Conservation (phyloP, 2,888 invertebrate genomes). For the Conchocele bisecta region DNA sequence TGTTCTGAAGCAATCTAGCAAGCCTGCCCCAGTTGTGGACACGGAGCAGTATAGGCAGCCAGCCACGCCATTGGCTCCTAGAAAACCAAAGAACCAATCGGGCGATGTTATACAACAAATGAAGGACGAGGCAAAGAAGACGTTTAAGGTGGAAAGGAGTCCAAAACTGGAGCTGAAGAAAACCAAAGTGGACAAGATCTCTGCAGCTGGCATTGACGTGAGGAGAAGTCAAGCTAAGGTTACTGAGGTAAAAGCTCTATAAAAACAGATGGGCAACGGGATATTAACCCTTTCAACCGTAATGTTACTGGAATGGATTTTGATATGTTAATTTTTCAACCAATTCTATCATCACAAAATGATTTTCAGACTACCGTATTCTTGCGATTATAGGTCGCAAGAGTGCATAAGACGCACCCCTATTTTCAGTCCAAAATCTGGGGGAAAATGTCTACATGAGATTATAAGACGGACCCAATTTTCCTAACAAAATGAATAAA, state of each 20-base stretch:
- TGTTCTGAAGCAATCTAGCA: constrained; percentile 20
- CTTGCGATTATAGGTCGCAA: too few species aligned
- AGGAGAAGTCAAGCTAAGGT: constrained; percentile 22
- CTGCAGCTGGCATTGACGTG: constrained; percentile 37
- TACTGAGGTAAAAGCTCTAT: constrained; percentile 45
- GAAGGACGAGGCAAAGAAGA: constrained; percentile 30
- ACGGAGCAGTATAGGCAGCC: constrained; percentile 59
- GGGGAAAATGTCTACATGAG: too few species aligned
- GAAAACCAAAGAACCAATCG: constrained; percentile 54
- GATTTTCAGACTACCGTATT: too few species aligned
- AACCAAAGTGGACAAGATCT: constrained; percentile 32
- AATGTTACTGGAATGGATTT: too few species aligned
- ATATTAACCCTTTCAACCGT: too few species aligned
- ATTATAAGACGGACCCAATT: too few species aligned
- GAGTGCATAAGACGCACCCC: too few species aligned
- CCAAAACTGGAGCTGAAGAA: constrained; percentile 47
- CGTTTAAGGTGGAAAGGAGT: constrained; percentile 39
- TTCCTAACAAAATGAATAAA: too few species aligned
- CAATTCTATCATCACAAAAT: too few species aligned
- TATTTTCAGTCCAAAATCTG: too few species aligned
- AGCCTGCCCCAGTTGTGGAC: constrained; percentile 64
- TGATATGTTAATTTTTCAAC: too few species aligned
- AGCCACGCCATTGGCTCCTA: constrained; percentile 65
- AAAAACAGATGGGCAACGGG: too few species aligned
- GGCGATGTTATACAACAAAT: constrained; percentile 12